Evolutionary conservation across 2,113 vertebrate species (phyloP), one percentile per base, ranked within the genome.

Genomic region (Ciconia boyciana): DNA sequence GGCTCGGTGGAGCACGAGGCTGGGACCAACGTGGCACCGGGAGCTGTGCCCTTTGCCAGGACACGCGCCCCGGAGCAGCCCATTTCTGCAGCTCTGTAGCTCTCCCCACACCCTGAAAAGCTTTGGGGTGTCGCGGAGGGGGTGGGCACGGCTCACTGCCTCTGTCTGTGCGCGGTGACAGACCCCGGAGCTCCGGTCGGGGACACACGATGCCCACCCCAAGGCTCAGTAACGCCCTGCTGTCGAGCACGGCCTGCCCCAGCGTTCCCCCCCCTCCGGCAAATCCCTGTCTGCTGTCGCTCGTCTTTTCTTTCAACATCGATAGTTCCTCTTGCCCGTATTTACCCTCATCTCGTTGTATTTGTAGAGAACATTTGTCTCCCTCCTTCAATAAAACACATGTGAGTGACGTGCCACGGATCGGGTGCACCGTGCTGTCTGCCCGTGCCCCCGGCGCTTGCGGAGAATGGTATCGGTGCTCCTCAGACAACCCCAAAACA

Each of bases 281-380:
- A 24, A 49, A 12, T 21, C 65, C 39, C 16, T 0, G 0, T 6
- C 36, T 12, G 58, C 34, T 6, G 0, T 31, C 66, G 17, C 61
- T 12, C 9, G 5, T 3, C 7, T n/a, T 19, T 19, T 1, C 21
- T 2, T 0, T 8, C 7, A 4, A 0, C 51, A 54, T 16, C 2
- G 2, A 68, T 0, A 0, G 5, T 0, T 49, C 83, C 79, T 43
- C 36, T 10, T 10, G 64, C 72, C 69, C 6, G 0, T 36, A 8
- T 64, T 83, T 55, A 60, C 48, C 49, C 36, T 34, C 32, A 10
- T 14, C 52, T 6, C 3, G 1, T 3, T 0, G 15, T 52, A 14
- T 89, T 72, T 61, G 83, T 1, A 8, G 58, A 54, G 41, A 7
- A 2, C 88, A 51, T 91, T 91, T 85, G 74, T 51, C 55, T 66